phyloP scores from a whole-genome alignment of 92 coral and sea anemone genomes.

The Siderastrea radians region DNA sequence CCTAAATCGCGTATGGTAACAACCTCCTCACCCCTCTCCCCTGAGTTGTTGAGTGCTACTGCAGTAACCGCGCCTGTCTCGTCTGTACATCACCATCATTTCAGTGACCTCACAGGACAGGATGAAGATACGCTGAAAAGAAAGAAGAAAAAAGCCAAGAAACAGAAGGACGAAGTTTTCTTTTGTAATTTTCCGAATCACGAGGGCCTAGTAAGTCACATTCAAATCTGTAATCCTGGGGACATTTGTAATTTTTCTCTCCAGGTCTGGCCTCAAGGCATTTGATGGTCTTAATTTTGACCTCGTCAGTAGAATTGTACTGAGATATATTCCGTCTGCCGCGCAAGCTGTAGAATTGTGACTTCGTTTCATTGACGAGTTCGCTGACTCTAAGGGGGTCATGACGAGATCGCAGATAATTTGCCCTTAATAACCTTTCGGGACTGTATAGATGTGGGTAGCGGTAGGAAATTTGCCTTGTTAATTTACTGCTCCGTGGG shows the following conservation, averaged over 20 bases:
- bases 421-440: too few species aligned
- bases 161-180: conserved; percentile 60
- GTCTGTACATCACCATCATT: conserved; percentile 86
- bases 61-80: conserved; percentile 66
- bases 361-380: too few species aligned
- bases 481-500: too few species aligned
- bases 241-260: background rate
- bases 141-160: conserved; percentile 49
- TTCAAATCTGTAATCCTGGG: background rate
- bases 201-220: conserved; percentile 82
- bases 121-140: conserved; percentile 55
- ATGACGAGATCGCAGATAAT: too few species aligned
- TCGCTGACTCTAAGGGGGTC: too few species aligned
- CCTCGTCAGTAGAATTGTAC: too few species aligned
- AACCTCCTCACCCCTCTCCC: conserved; percentile 49
- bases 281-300: too few species aligned
- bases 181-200: conserved; percentile 93
- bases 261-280: too few species aligned
- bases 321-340: too few species aligned
- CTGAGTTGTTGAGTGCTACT: conserved; percentile 69
- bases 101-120: conserved; percentile 68
- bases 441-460: too few species aligned
- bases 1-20: conserved; percentile 7
- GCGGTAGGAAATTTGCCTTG: too few species aligned
- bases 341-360: too few species aligned